Evolutionary conservation across 2,888 invertebrate species (phyloP), one percentile per base, ranked within the genome.

Genomic region (Seira sanloemensis): DNA sequence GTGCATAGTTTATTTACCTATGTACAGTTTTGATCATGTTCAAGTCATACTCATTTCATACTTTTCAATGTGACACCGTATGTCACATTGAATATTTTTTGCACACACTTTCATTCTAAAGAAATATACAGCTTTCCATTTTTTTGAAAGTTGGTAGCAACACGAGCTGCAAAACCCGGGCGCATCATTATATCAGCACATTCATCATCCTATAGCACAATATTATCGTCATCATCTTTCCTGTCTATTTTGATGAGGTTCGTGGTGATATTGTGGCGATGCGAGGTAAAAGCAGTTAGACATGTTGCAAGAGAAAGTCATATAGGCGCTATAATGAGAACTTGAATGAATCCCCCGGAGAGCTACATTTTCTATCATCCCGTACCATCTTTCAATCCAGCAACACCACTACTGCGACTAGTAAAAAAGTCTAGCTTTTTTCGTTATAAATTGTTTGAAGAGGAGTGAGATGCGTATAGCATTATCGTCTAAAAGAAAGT

Each of bases 331-430:
- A 80, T 79, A 79, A 79, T 73, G 79, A 79, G 80, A 46, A 74
- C 80, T 80, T 74, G 58, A 75, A 67, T 80, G 80, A 74, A 75
- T 74, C 74, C 80, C 80, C 80, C 58, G 80, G 80, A 69, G 80
- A 80, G 80, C 68, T 54, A 74, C 80, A 74, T 74, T 80, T 80
- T 80, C 80, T 80, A 74, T 74, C 79, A 74, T 68, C 58, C 67
- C 37, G 37, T 37, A 37, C 37, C 78, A 24, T 72, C 74, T 62
- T 62, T 74, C 74, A 37, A 37, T 37, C 37, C 12, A 37, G 37
- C 37, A 37, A 37, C 37, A 37, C 37, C 37, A 37, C 37, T 37
- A 37, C 37, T 37, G 4, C 37, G 5, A 37, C 37, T 37, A n/a
- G n/a, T n/a, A n/a, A n/a, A n/a, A n/a, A n/a, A n/a, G 37, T 37